Evolutionary conservation across 2,888 invertebrate genomes (phyloP).

Genomic region (Ophion costatus): DNA sequence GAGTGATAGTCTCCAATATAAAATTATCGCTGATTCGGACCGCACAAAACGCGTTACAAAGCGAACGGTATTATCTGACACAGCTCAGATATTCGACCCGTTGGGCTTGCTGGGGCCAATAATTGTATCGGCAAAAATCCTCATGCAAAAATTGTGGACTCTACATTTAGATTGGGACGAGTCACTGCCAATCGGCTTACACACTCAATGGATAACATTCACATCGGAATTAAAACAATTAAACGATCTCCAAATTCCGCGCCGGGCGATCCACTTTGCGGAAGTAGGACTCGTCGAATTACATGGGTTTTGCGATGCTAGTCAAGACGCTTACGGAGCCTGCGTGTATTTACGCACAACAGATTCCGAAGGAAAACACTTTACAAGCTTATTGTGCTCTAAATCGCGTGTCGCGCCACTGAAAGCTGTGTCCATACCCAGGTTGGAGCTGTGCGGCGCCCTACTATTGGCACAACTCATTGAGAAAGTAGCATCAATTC

Average conservation of each 20-base stretch:
- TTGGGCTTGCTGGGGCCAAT: slow-evolving; percentile 33
- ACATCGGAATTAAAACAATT: slow-evolving; percentile 1
- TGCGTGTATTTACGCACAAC: slow-evolving; percentile 21
- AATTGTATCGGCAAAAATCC: slow-evolving; percentile 37
- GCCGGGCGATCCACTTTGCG: not conserved
- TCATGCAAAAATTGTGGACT: slow-evolving; percentile 56
- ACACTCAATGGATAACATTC: slow-evolving; percentile 2
- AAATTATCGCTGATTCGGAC: not conserved
- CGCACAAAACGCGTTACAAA: not conserved
- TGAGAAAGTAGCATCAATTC: slow-evolving; percentile 7
- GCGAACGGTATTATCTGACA: not conserved
- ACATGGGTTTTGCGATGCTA: slow-evolving; percentile 36
- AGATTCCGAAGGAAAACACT: not conserved
- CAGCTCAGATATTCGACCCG: too few relatives aligned
- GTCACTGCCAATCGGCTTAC: not conserved
- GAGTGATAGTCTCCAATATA: not conserved
- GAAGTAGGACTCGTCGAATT: not conserved
- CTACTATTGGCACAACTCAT: slow-evolving; percentile 39
- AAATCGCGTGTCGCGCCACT: slow-evolving; percentile 45
- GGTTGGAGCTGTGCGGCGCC: slow-evolving; percentile 45
- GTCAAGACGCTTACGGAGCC: slow-evolving; percentile 28
- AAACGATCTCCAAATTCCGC: slow-evolving; percentile 13
- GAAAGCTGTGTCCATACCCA: slow-evolving; percentile 35
- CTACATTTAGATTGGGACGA: slow-evolving; percentile 45
- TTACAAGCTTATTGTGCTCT: not conserved